phyloP scores from a whole-genome alignment of 2,888 invertebrate species.

The Loripinus fragilis region DNA sequence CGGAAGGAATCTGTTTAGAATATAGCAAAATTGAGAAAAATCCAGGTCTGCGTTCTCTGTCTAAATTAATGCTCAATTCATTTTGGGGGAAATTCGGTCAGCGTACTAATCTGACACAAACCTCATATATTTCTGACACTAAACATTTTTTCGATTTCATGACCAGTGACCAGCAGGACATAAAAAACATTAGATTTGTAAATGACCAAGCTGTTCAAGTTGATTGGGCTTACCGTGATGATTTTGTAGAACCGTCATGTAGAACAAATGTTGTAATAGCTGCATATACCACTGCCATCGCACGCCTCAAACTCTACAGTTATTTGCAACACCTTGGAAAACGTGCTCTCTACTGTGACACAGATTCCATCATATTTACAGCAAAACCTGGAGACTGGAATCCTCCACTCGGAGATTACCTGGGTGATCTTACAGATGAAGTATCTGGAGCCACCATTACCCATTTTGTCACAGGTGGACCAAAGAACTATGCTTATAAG shows the following conservation, averaged over 20 bases:
- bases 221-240: constrained; percentile 28
- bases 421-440: constrained; percentile 82
- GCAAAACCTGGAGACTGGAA: constrained; percentile 32
- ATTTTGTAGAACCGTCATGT: constrained; percentile 39
- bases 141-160: constrained; percentile 40
- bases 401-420: constrained; percentile 71
- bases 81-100: constrained; percentile 60
- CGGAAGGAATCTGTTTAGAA: constrained; percentile 47
- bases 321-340: constrained; percentile 26
- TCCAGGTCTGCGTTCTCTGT: constrained; percentile 43
- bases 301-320: constrained; percentile 53
- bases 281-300: constrained; percentile 45
- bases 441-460: constrained; percentile 54
- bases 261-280: constrained; percentile 43
- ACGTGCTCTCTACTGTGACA: constrained; percentile 38
- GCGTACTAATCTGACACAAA: constrained; percentile 36
- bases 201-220: constrained; percentile 45
- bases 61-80: constrained; percentile 39
- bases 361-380: constrained; percentile 47
- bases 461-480: constrained; percentile 78
- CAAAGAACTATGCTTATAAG: constrained; percentile 79
- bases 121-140: constrained; percentile 26
- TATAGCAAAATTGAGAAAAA: constrained; percentile 39
- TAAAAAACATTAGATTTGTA: constrained; percentile 43
- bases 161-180: constrained; percentile 44